These are phyloP conservation scores for Hemibagrus wyckioides DNA, from an alignment of 2,113 vertebrate genomes.

Conservation along the genomic window DNA sequence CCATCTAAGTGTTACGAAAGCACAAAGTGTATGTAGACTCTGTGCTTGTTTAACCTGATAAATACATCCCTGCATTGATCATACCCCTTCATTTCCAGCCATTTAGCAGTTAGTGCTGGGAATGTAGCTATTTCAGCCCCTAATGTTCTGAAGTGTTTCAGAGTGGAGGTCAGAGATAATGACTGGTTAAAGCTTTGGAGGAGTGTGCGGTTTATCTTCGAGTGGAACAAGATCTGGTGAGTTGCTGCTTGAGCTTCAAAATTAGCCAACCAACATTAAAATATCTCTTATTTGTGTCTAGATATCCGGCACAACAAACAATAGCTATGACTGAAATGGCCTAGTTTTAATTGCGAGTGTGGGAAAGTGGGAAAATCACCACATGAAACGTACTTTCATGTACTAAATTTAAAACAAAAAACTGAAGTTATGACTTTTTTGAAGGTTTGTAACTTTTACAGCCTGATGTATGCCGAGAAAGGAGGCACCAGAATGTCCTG, in stretches of 20 bases:
- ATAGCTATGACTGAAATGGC: background rate
- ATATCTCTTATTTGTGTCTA: background rate
- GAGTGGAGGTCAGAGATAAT: background rate
- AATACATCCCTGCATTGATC: background rate
- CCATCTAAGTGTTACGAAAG: conserved; percentile 30
- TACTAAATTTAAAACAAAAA: no score
- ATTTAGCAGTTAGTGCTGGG: background rate
- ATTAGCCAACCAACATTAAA: conserved; percentile 11
- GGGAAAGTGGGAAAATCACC: background rate
- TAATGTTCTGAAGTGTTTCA: background rate
- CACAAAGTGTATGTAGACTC: conserved; percentile 13
- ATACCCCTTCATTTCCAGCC: background rate
- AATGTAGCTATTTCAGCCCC: background rate
- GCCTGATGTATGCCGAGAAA: background rate
- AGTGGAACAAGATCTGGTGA: background rate
- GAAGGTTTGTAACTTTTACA: background rate
- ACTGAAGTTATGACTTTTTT: background rate
- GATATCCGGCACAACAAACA: background rate
- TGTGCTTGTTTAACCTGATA: conserved; percentile 16
- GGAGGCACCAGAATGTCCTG: background rate
- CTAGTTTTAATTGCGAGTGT: background rate
- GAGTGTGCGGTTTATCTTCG: background rate
- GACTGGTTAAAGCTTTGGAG: background rate
- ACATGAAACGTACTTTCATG: background rate
- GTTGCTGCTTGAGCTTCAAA: background rate